Conservation (phyloP, 2,888 invertebrate genomes). For the Plagodis pulveraria region DNA sequence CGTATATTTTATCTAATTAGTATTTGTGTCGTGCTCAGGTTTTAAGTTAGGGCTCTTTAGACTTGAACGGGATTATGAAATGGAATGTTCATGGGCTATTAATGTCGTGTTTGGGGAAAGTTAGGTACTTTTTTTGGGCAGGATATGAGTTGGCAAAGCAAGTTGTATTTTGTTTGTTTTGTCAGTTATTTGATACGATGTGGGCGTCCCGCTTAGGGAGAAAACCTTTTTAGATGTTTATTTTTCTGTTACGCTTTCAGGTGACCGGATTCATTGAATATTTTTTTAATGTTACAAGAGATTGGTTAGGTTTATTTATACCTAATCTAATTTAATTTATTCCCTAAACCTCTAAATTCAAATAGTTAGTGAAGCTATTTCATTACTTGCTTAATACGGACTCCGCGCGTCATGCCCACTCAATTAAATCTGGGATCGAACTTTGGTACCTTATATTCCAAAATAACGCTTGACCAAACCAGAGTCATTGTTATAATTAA, state of each 20-base stretch:
- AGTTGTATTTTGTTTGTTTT: constrained; percentile 2
- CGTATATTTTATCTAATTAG: constrained; percentile 37
- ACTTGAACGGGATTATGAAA: constrained; percentile 11
- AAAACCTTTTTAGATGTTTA: background rate
- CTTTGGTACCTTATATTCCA: too few relatives aligned
- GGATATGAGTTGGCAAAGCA: constrained; percentile 7
- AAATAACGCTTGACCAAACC: too few relatives aligned
- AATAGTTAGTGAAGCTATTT: too few relatives aligned
- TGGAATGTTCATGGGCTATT: constrained; percentile 13
- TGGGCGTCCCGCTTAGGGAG: constrained; percentile 4
- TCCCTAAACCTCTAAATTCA: too few relatives aligned
- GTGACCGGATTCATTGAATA: background rate
- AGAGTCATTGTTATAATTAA: too few relatives aligned
- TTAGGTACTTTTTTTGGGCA: constrained; percentile 8
- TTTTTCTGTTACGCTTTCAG: background rate
- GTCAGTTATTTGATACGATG: constrained; percentile 10
- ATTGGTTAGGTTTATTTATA: too few relatives aligned
- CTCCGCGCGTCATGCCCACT: too few relatives aligned
- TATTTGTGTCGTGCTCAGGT: constrained; percentile 41
- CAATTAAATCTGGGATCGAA: too few relatives aligned
- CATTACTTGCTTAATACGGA: too few relatives aligned
- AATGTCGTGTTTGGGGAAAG: constrained; percentile 4
- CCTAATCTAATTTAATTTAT: too few relatives aligned
- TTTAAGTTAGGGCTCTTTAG: constrained; percentile 6
- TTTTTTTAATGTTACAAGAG: background rate